phyloP scores from a whole-genome alignment of 2,113 vertebrate species.

The Pelecanoides urinatrix region DNA sequence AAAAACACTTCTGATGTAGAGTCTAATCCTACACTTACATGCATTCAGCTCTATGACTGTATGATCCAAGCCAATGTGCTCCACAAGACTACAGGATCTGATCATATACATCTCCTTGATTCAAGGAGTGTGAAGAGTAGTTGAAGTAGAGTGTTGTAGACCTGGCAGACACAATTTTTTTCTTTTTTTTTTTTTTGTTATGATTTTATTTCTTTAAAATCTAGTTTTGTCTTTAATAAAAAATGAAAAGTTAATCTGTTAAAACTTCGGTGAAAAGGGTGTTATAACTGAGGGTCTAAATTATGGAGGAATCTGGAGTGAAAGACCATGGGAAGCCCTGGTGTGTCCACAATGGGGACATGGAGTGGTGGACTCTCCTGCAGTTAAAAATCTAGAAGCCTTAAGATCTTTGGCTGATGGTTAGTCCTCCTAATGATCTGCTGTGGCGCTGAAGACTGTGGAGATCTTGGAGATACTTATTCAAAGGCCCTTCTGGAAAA shows the following conservation, averaged over 20 bases:
- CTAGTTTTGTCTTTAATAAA: background rate
- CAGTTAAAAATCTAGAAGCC: background rate
- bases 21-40: background rate
- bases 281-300: background rate
- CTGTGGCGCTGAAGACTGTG: background rate
- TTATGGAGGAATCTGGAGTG: background rate
- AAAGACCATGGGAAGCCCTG: background rate
- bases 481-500: background rate
- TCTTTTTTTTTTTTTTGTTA: background rate
- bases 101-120: background rate
- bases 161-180: background rate
- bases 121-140: background rate
- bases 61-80: background rate
- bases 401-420: background rate
- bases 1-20: background rate
- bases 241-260: background rate
- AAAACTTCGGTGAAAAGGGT: background rate
- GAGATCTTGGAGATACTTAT: background rate
- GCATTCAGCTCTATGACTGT: background rate
- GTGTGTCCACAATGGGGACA: rapidly evolving
- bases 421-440: background rate
- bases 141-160: background rate
- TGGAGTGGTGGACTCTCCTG: background rate
- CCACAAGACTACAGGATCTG: background rate
- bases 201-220: background rate